Evolutionary conservation across 92 coral and sea anemone genomes (phyloP), one percentile per base, ranked within the genome.

Genomic region (Porites lobata): DNA sequence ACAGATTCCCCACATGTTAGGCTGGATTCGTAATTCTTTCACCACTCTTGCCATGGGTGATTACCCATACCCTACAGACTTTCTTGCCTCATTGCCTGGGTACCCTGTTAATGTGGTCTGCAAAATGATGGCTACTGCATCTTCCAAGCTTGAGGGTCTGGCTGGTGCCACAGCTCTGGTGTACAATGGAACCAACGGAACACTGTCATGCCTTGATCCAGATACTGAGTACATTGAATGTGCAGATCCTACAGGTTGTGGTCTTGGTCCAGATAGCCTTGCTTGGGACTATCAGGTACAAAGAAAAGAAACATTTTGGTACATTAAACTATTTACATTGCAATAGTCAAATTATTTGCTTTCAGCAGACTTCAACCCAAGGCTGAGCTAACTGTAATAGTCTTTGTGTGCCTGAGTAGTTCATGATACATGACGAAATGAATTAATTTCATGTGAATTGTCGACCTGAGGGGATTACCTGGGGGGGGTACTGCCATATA

Each of bases 191-290:
- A 94, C 98, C 21, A 75, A 83, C 50, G 94, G 96, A 10, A 92
- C 88, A 17, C 75, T 92, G 57, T 76, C 90, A 12, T 97, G 99
- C 76, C 94, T 97, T 81, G 96, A 97, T 77, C 96, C 96, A 57
- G 96, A 92, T 87, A 84, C 96, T 19, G 99, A 96, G 90, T 96
- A 81, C 80, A 91, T 96, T 32, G 96, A 94, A 78, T 96, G 99
- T 84, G 93, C 98, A 50, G 99, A 96, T 69, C 99, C 99, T 68
- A 96, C 99, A 43, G 98, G 99, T 7, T 96, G 99, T 92, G 98
- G 99, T 22, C 90, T 93, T 50, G 99, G 99, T 3, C 75, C 91
- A 82, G 93, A 80, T 68, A 94, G 88, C 26, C 78, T 76, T 15
- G 98, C 99, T 0, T 94, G 96, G 98, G 99, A 96, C 84, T 96